Percentiles rank a stretch among this genome's conserved stretches.
These are phyloP conservation scores for Hydriomena furcata DNA, from an alignment of 2,888 invertebrate species.

Conservation along the genomic window DNA sequence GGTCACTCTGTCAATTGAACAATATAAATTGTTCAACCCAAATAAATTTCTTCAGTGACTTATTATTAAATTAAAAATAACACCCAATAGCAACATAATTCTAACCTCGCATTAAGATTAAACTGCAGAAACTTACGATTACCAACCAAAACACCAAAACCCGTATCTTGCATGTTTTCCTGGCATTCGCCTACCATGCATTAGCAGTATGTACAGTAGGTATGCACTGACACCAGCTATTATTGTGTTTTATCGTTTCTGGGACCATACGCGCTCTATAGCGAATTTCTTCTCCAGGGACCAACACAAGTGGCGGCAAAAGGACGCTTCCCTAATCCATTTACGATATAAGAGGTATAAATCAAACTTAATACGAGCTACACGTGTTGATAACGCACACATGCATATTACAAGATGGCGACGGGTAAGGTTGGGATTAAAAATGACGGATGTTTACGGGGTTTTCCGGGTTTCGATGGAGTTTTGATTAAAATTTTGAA, in stretches of 20 bases:
- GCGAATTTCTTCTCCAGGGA: constrained; percentile 40
- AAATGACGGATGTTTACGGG: constrained; percentile 55
- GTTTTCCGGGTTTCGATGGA: constrained; percentile 32
- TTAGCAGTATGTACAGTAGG: too few relatives aligned
- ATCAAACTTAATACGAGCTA: constrained; percentile 82
- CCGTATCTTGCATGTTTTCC: too few relatives aligned
- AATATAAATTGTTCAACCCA: too few relatives aligned
- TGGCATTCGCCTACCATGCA: too few relatives aligned
- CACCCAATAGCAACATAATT: too few relatives aligned
- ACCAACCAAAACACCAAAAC: too few relatives aligned
- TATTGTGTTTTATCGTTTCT: neutral
- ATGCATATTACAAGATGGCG: constrained; percentile 47
- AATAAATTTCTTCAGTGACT: too few relatives aligned
- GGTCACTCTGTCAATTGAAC: too few relatives aligned
- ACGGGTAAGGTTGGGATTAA: constrained; percentile 51
- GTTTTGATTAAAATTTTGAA: constrained; percentile 3
- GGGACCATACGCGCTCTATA: neutral
- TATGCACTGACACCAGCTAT: too few relatives aligned
- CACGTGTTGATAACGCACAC: constrained; percentile 77
- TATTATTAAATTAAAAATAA: too few relatives aligned
- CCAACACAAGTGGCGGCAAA: constrained; percentile 39
- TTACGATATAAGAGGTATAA: constrained; percentile 83
- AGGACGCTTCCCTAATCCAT: constrained; percentile 77
- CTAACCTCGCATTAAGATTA: too few relatives aligned
- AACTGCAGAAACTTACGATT: too few relatives aligned